phyloP scores from a whole-genome alignment of 2,113 vertebrate species.

The Dicaeum eximium region DNA sequence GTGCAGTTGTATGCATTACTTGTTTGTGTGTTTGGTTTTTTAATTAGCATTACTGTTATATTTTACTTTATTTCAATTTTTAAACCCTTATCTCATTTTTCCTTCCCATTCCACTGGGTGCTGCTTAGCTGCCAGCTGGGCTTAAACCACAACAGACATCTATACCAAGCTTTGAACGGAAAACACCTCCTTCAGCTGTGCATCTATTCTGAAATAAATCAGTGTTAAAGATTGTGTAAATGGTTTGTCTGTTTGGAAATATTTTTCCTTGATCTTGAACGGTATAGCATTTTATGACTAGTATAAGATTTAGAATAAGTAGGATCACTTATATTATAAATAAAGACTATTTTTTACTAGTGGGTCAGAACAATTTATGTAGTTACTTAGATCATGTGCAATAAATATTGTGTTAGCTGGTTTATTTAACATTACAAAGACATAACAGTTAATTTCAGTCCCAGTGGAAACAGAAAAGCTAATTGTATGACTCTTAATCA shows the following conservation, averaged over 20 bases:
- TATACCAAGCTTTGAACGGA: neutral
- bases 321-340: neutral
- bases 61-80: neutral
- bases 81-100: neutral
- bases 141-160: neutral
- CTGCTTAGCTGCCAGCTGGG: neutral
- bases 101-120: neutral
- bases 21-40: neutral
- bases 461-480: neutral
- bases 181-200: neutral
- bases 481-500: neutral
- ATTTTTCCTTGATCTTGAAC: neutral
- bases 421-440: constrained; percentile 9
- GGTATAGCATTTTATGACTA: neutral
- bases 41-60: neutral
- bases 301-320: neutral
- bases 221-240: neutral
- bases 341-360: neutral
- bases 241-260: neutral
- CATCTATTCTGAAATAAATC: neutral
- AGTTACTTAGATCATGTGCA: neutral
- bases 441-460: neutral
- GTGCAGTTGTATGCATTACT: neutral
- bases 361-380: neutral
- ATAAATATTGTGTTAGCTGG: neutral